A percentile compares a stretch with the other conserved stretches of the same genome.
Evolutionary conservation across 1,140 invertebrate species (phyloP).

Genomic region (Drosophila orosa): DNA sequence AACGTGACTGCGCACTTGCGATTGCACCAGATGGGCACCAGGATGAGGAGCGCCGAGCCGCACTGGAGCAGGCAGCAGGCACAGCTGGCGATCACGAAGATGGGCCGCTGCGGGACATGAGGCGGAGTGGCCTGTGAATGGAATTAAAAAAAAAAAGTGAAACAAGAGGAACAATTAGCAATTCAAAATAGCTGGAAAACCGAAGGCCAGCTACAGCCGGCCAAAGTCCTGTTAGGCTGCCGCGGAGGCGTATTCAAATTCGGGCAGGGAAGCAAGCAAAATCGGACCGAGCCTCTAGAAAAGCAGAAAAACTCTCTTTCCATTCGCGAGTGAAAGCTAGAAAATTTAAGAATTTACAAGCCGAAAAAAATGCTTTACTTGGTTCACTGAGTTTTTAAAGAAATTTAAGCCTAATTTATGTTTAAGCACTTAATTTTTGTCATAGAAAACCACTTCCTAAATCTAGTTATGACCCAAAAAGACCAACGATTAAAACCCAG

Average conservation of each 20-base stretch:
- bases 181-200: conserved; percentile 22
- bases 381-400: conserved; percentile 4
- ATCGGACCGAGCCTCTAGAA: not conserved
- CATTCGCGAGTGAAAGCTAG: not conserved
- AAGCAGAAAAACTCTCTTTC: not conserved
- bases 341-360: not conserved
- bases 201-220: conserved; percentile 19
- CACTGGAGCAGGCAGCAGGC: conserved; percentile 87
- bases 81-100: conserved; percentile 87
- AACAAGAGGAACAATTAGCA: conserved; percentile 27
- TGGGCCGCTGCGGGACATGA: conserved; percentile 64
- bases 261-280: not conserved
- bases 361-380: not conserved
- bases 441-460: not conserved
- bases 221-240: conserved; percentile 21
- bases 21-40: conserved; percentile 86
- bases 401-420: not conserved
- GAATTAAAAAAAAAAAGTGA: not conserved
- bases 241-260: conserved; percentile 9
- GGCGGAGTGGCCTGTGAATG: conserved; percentile 45
- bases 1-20: conserved; percentile 87
- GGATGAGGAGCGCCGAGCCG: conserved; percentile 85
- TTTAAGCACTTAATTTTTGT: no score
- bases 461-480: not conserved
- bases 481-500: not conserved